Evolutionary conservation across 2,888 invertebrate genomes (phyloP).

Genomic region (Malacosoma neustria): DNA sequence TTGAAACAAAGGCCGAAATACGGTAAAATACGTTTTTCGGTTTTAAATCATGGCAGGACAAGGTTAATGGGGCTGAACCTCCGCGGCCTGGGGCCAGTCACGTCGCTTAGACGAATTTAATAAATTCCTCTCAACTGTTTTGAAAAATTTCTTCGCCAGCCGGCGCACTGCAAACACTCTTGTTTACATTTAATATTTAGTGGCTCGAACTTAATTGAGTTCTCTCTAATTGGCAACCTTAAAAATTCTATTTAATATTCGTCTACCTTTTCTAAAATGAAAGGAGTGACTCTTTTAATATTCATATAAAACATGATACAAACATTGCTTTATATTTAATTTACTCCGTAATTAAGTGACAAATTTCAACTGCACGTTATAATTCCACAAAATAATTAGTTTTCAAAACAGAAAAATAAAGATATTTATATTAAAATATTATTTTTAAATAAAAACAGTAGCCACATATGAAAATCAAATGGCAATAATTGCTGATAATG

Average conservation of each 20-base stretch:
- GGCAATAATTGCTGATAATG: no score
- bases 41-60: slow-evolving; percentile 66
- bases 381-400: no score
- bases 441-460: no score
- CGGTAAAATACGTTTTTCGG: slow-evolving; percentile 54
- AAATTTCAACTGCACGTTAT: no score
- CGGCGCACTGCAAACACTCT: slow-evolving; percentile 6
- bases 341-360: no score
- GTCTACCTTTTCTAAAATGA: no score
- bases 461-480: no score
- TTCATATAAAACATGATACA: no score
- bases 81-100: slow-evolving; percentile 53
- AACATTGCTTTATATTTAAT: no score
- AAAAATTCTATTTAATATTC: slow-evolving; percentile 56
- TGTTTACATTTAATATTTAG: slow-evolving; percentile 7
- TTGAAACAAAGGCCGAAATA: slow-evolving; percentile 38
- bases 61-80: slow-evolving; percentile 68
- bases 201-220: slow-evolving; percentile 2
- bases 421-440: no score
- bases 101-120: slow-evolving; percentile 60
- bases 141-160: slow-evolving; percentile 25
- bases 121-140: slow-evolving; percentile 52
- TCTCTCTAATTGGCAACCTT: slow-evolving; percentile 28
- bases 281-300: no score
- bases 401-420: no score